Base-by-base conservation (phyloP, 2,797 vertebrate species). In the Valencia hispanica region DNA sequence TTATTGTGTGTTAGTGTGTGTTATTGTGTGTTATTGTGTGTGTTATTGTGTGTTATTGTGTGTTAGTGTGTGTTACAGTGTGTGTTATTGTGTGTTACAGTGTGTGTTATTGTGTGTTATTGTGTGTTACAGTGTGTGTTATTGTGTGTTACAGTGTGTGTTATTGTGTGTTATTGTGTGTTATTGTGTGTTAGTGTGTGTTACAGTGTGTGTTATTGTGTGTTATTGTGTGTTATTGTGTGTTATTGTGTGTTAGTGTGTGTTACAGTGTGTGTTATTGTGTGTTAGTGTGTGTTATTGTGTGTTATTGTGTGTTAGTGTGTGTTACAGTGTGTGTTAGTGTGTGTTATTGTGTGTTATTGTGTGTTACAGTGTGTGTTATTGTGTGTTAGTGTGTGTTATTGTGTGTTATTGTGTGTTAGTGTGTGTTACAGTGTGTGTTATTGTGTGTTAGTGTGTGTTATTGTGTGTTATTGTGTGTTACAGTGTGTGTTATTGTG, bases 271-370 rank as follows among this genome's bases (percentile, higher is more conserved):
- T n/a, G n/a, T n/a, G n/a, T n/a, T n/a, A n/a, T n/a, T 73, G 77
- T 85, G 81, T 92, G 81, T 91, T n/a, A n/a, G 81, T 80, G 48
- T 86, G 92, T 94, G n/a, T n/a, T n/a, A n/a, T n/a, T n/a, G n/a
- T n/a, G n/a, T n/a, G n/a, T n/a, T n/a, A n/a, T n/a, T 73, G 77
- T 85, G 81, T 92, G 81, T 91, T n/a, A n/a, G 81, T 80, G 48
- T 86, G 92, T 94, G n/a, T n/a, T n/a, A n/a, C n/a, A n/a, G n/a
- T 73, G 77, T 85, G 81, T 92, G 81, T 91, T n/a, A n/a, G 81
- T 80, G 48, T 86, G 92, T 94, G n/a, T n/a, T n/a, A n/a, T n/a
- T 73, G 77, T 85, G 81, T 92, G 81, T 91, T n/a, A n/a, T 80
- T 80, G 48, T 86, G 92, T 94, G n/a, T n/a, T n/a, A n/a, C n/a